These are phyloP conservation scores for Colius striatus DNA, from an alignment of 2,113 vertebrate species.

Conservation along the genomic window DNA sequence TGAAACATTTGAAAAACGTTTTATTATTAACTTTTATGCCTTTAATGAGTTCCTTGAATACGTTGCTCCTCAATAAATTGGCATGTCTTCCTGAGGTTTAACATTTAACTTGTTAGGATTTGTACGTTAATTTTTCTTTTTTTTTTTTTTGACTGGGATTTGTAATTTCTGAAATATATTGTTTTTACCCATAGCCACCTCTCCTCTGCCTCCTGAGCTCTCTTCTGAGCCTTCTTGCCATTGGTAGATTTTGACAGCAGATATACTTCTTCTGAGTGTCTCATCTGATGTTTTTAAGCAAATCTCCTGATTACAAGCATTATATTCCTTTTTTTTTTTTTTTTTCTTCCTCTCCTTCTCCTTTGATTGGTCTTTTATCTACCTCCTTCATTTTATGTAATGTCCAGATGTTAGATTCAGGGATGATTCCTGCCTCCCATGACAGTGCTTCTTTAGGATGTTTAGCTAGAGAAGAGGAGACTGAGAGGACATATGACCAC, in stretches of 20 bases:
- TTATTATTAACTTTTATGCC: slow-evolving; percentile 52
- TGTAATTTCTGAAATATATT: background rate
- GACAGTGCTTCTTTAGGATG: background rate
- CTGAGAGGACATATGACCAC: too few species aligned
- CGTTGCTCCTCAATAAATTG: slow-evolving; percentile 31
- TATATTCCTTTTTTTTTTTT: background rate
- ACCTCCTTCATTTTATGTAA: background rate
- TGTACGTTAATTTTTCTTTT: background rate
- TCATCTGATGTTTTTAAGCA: rapidly evolving
- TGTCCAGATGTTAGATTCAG: background rate
- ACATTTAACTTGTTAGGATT: slow-evolving; percentile 27
- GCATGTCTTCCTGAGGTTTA: slow-evolving; percentile 11
- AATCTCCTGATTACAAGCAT: background rate
- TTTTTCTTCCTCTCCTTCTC: background rate
- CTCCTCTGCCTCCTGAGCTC: background rate
- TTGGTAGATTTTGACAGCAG: background rate
- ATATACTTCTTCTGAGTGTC: background rate
- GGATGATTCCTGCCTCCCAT: background rate
- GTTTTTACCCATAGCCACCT: background rate
- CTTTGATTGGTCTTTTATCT: background rate
- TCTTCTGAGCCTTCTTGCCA: background rate
- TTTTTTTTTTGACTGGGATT: background rate
- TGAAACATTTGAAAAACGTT: slow-evolving; percentile 46
- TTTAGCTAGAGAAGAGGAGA: too few species aligned
- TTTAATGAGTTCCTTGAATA: slow-evolving; percentile 38